Base-by-base conservation (phyloP, 2,888 invertebrate species). In the Piscicola geometra region DNA sequence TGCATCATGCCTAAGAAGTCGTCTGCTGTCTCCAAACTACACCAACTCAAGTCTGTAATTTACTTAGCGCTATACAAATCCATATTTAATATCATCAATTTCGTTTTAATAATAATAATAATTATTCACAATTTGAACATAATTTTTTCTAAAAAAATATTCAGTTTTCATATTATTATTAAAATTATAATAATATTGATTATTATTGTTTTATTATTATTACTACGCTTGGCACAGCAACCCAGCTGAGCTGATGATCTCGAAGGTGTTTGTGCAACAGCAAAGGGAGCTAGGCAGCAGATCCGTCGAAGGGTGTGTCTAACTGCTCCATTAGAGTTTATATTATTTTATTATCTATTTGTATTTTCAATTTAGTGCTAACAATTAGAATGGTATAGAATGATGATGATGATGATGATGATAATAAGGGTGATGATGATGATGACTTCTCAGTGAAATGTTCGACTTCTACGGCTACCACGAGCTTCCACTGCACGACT, bases 221-320 rank as follows among this genome's bases (percentile, higher is more conserved):
- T n/a, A n/a, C n/a, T n/a, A n/a, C n/a, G n/a, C n/a, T n/a, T n/a
- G n/a, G n/a, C 79, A 28, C 78, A 84, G 86, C 73, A 82, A 83
- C 64, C 86, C 86, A 35, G 81, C 83, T 3, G 84, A 86, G 78
- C 80, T 87, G 68, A 86, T 88, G 85, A 81, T 87, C 50, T 86
- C 86, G 47, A 86, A 86, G 82, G 86, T 87, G 0, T 86, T 87
- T 76, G 79, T 81, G 56, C 83, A 9, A 81, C 78, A 78, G 9
- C 80, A 64, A 9, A 56, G n/a, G 3, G n/a, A 18, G 15, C 9
- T 18, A 9, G 3, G n/a, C 60, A 56, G n/a, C 60, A 56, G n/a
- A 25, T 25, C 80, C 25, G 79, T 78, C 50, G 72, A 77, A 28
- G 41, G 52, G 60, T 35, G 60, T 18, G n/a, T 56, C 9, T 15